phyloP scores from a whole-genome alignment of 2,888 invertebrate genomes.

The Rhagophthalmus giganteus region DNA sequence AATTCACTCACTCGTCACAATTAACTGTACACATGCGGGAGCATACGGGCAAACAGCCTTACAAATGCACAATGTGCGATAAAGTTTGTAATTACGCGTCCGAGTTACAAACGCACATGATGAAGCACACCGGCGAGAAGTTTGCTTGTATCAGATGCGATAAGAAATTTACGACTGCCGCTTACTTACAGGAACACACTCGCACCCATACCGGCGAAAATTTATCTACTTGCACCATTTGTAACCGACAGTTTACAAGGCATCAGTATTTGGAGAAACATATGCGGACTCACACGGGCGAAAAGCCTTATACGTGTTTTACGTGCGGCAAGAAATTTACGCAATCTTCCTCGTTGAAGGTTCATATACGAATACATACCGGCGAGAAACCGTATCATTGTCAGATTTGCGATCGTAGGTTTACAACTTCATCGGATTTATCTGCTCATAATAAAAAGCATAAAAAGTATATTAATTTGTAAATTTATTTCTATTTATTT shows the following conservation, averaged over 20 bases:
- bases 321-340: constrained; percentile 52
- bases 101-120: constrained; percentile 49
- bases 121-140: constrained; percentile 50
- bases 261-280: constrained; percentile 60
- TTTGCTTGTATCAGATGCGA: constrained; percentile 49
- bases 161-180: constrained; percentile 50
- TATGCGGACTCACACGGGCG: constrained; percentile 58
- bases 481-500: constrained; percentile 22
- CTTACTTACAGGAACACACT: constrained; percentile 48
- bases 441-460: constrained; percentile 49
- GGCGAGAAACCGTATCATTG: constrained; percentile 52
- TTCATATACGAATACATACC: constrained; percentile 49
- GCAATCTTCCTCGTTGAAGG: constrained; percentile 51
- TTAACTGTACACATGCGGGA: constrained; percentile 52
- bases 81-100: constrained; percentile 51
- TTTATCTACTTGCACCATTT: constrained; percentile 52
- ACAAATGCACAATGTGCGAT: constrained; percentile 50
- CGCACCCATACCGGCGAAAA: constrained; percentile 52
- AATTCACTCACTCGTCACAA: constrained; percentile 53
- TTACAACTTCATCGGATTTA: constrained; percentile 50
- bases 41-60: constrained; percentile 53
- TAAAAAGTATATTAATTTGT: constrained; percentile 50
- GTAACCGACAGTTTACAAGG: constrained; percentile 58
- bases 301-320: constrained; percentile 50
- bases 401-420: constrained; percentile 47